A percentile compares a stretch with the other conserved stretches of the same genome.
Conservation (phyloP, 2,888 invertebrate genomes). For the Rhaphigaster nebulosa region DNA sequence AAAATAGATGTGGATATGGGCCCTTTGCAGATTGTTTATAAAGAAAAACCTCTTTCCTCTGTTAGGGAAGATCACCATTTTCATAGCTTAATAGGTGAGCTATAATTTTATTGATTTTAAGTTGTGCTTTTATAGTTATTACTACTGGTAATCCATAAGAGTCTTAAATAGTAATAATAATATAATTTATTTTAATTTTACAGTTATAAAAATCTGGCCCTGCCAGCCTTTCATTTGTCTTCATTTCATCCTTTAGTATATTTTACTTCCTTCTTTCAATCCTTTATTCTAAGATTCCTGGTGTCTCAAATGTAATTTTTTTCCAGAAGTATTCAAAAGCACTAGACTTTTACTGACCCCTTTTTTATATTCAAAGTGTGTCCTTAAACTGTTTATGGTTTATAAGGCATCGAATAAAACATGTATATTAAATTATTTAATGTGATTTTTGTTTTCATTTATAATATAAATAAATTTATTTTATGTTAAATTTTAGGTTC, state of each 20-base stretch:
- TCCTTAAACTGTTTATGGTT: not conserved
- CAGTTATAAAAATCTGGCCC: no score
- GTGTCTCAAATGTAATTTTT: no score
- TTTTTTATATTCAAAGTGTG: no score
- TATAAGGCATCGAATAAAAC: no score
- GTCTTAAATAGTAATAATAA: not conserved
- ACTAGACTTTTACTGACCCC: no score
- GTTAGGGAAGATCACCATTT: slow-evolving; percentile 71
- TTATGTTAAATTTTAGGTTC: slow-evolving; percentile 66
- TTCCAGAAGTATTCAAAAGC: no score
- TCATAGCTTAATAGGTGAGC: slow-evolving; percentile 76
- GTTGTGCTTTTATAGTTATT: not conserved
- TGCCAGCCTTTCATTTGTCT: no score
- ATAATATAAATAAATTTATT: not conserved
- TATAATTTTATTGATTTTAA: not conserved
- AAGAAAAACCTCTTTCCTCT: slow-evolving; percentile 77
- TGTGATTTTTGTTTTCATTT: no score
- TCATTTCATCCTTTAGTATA: no score
- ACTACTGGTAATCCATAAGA: slow-evolving; percentile 41
- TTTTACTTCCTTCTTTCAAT: no score
- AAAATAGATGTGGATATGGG: slow-evolving; percentile 93
- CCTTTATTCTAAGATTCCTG: no score
- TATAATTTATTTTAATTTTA: not conserved
- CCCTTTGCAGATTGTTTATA: slow-evolving; percentile 91
- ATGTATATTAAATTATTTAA: no score